Conservation (phyloP, 1,140 invertebrate species). For the Pomphorhynchus laevis region DNA sequence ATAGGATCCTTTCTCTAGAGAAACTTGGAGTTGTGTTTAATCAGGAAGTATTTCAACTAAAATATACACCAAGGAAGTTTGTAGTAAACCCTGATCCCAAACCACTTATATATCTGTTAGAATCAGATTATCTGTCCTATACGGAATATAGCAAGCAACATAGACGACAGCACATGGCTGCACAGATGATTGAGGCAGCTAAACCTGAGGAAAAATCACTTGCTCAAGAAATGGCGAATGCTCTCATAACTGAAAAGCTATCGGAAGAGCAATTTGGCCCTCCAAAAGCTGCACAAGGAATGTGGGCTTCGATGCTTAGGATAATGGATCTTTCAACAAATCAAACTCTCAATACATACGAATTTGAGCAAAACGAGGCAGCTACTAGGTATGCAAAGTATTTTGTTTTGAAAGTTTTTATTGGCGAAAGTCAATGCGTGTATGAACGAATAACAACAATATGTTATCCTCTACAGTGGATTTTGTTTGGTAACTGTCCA, state of each 20-base stretch:
- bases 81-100: conserved; percentile 61
- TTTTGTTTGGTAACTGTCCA: no score
- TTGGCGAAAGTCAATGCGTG: no score
- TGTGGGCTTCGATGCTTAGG: conserved; percentile 76
- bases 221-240: conserved; percentile 74
- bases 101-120: conserved; percentile 46
- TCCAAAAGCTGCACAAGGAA: conserved; percentile 62
- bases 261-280: conserved; percentile 66
- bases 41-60: conserved; percentile 33
- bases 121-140: conserved; percentile 92
- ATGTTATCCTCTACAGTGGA: no score
- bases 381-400: conserved; percentile 33
- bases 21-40: conserved; percentile 95
- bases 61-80: conserved; percentile 78
- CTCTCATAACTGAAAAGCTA: conserved; percentile 61
- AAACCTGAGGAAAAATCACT: conserved; percentile 70
- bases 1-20: conserved; percentile 61
- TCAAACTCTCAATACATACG: conserved; percentile 41
- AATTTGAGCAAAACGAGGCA: conserved; percentile 75
- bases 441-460: no score
- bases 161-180: conserved; percentile 34
- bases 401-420: background rate
- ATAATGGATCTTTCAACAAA: conserved; percentile 51
- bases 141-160: conserved; percentile 78
- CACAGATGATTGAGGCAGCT: conserved; percentile 76